Evolutionary conservation across 2,113 vertebrate genomes (phyloP).

Genomic region (Hirundichthys speculiger): DNA sequence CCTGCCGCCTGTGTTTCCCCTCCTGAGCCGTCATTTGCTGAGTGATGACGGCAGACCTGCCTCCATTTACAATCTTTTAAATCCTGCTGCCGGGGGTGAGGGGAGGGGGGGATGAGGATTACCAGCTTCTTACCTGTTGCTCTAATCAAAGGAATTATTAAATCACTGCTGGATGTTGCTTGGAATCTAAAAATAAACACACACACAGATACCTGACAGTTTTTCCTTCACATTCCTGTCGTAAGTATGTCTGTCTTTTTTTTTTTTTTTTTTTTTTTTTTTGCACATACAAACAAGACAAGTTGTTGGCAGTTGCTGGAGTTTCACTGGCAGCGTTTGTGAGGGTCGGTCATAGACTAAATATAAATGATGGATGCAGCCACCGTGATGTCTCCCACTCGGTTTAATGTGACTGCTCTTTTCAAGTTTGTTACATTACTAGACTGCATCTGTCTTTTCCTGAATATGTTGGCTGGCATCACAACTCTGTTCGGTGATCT

Average conservation of each 20-base stretch:
- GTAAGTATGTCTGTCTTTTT: too few species aligned
- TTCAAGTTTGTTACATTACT: background rate
- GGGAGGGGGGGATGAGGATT: slow-evolving; percentile 62
- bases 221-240: too few species aligned
- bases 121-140: slow-evolving; percentile 69
- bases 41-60: slow-evolving; percentile 47
- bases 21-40: slow-evolving; percentile 51
- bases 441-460: too few species aligned
- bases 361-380: background rate
- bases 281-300: too few species aligned
- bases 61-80: slow-evolving; percentile 51
- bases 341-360: too few species aligned
- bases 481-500: background rate
- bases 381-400: background rate
- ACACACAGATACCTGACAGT: background rate
- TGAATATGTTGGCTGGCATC: too few species aligned
- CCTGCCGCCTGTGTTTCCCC: slow-evolving; percentile 48
- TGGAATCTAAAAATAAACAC: slow-evolving; percentile 61
- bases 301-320: background rate
- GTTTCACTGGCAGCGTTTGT: slow-evolving; percentile 28
- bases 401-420: background rate
- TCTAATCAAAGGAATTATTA: slow-evolving; percentile 75
- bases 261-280: too few species aligned
- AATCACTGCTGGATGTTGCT: slow-evolving; percentile 55
- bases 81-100: slow-evolving; percentile 49